Evolutionary conservation across 1,140 invertebrate species (phyloP).

Genomic region (Antheraea mylitta): DNA sequence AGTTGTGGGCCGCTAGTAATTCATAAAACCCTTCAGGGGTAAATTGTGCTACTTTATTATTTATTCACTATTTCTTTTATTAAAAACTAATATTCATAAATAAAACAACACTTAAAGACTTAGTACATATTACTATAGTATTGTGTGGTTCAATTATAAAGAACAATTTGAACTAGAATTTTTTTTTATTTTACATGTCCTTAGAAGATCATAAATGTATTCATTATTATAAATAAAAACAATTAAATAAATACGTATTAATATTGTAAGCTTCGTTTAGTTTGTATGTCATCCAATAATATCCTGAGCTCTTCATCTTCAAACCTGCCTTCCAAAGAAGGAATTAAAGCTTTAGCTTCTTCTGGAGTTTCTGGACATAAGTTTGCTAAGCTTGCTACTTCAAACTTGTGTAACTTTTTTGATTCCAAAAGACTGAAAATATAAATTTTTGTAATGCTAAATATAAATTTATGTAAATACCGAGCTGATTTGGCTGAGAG

Average conservation of each 20-base stretch:
- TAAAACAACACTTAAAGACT: no score
- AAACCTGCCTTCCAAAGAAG: conserved; percentile 96
- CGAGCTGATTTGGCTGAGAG: no score
- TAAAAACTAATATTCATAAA: no score
- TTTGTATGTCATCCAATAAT: conserved; percentile 98
- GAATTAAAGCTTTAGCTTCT: conserved; percentile 98
- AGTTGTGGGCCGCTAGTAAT: no score
- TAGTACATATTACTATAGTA: no score
- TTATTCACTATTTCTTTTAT: no score
- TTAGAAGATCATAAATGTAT: no score
- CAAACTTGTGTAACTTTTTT: conserved; percentile 99
- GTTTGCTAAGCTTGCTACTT: conserved; percentile 97
- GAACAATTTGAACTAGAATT: background rate
- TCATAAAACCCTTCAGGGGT: no score
- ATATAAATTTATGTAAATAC: no score
- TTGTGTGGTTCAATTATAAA: no score
- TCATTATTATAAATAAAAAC: background rate
- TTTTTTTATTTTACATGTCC: background rate
- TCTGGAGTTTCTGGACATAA: conserved; percentile 98
- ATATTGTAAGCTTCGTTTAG: conserved; percentile 98
- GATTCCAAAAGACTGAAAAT: conserved; percentile 91
- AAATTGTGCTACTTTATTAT: no score
- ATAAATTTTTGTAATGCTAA: no score
- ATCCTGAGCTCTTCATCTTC: conserved; percentile 97
- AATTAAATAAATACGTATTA: conserved; percentile 65